Base-by-base conservation (phyloP, 2,113 vertebrate species). In the Limnothrissa miodon region DNA sequence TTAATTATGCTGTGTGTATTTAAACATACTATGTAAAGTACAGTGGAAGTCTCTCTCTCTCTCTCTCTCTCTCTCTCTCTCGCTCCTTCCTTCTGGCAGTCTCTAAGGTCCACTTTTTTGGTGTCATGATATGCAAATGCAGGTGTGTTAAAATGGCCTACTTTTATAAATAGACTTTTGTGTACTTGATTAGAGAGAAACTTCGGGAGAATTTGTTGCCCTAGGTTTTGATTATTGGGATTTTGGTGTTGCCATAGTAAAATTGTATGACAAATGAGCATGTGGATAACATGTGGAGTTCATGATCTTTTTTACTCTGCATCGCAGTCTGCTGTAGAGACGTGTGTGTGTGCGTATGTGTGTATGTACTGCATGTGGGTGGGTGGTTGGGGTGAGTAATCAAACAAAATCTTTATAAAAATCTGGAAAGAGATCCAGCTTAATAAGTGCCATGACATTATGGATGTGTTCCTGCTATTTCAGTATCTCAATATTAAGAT, bases 111-210 rank as follows among this genome's bases (percentile, higher is more conserved):
- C 84, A 83, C 82, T 85, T 81, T 85, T 81, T 80, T 82, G 80
- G 86, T 88, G 86, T 87, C 83, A 90, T 85, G 82, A 80, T 87
- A 89, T 90, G 87, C 85, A 89, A 89, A 91, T 89, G 78, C 81
- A 84, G 51, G 80, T 82, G 83, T 83, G 82, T 70, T 39, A 85
- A 80, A 81, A 80, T 88, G 89, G 62, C 87, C 86, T 87, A 90
- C 59, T 83, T 90, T 87, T 89, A 90, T 86, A 89, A 91, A 88
- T 90, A 91, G 88, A 89, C 85, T 81, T 88, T 86, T 83, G 82
- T 80, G 80, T 86, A 86, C 48, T 13, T 42, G 8, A 80, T 46
- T 48, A 80, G 44, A 29, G 51, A 39, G 45, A 11, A 10, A 74
- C 66, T 74, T 62, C 2, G 42, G 42, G 42, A 42, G 42, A 42